Evolutionary conservation across 2,797 vertebrate genomes (phyloP).

Genomic region (Cyclopterus lumpus): DNA sequence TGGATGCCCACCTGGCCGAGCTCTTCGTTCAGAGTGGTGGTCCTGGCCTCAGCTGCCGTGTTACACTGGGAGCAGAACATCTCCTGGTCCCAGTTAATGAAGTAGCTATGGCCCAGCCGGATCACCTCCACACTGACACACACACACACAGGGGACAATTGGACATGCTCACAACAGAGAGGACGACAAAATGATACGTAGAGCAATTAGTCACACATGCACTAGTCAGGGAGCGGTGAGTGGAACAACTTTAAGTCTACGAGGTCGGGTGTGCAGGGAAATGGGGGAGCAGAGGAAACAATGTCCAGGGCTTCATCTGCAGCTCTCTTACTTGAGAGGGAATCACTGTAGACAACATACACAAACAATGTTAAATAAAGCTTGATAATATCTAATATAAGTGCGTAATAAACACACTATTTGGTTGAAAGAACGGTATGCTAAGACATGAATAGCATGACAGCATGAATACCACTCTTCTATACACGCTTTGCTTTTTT

Average conservation of each 20-base stretch:
- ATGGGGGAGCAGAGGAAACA: neutral
- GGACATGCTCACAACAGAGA: neutral
- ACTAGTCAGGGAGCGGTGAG: neutral
- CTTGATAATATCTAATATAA: neutral
- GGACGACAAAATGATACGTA: neutral
- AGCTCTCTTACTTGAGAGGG: constrained; percentile 12
- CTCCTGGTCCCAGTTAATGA: constrained; percentile 96
- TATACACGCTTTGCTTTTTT: neutral
- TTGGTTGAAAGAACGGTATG: neutral
- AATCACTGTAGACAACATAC: constrained; percentile 1
- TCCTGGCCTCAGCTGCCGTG: constrained; percentile 90
- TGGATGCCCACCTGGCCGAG: constrained; percentile 86
- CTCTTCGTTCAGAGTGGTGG: constrained; percentile 94
- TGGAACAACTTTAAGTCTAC: neutral
- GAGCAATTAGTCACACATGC: neutral
- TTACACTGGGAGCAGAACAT: constrained; percentile 90
- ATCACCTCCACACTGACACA: constrained; percentile 92
- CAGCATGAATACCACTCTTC: neutral
- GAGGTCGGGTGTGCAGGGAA: neutral
- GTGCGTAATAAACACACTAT: neutral
- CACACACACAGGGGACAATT: neutral
- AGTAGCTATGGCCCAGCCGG: constrained; percentile 95
- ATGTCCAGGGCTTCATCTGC: neutral
- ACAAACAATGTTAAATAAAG: neutral
- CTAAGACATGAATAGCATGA: too few species aligned